phyloP scores from a whole-genome alignment of 2,888 invertebrate species.

The Acleris cristana region DNA sequence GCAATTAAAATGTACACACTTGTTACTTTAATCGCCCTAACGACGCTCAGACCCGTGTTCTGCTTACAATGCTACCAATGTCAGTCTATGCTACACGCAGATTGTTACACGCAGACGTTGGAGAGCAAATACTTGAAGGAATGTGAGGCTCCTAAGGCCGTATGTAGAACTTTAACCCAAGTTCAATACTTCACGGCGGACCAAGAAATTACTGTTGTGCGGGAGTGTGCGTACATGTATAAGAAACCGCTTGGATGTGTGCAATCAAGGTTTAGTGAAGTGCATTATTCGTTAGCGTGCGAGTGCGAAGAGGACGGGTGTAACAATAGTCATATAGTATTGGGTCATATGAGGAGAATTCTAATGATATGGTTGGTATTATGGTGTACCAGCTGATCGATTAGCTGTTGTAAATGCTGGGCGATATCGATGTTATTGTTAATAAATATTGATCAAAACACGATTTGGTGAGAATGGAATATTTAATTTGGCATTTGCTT shows the following conservation, averaged over 20 bases:
- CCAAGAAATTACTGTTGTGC: conserved; percentile 58
- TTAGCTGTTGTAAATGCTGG: no score
- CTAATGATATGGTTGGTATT: conserved; percentile 6
- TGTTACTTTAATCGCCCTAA: conserved; percentile 43
- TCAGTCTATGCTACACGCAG: conserved; percentile 50
- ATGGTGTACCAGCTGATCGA: no score
- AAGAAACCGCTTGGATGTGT: conserved; percentile 54
- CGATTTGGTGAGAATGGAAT: no score
- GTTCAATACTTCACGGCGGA: conserved; percentile 62
- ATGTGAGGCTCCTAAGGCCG: conserved; percentile 50
- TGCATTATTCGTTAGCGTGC: conserved; percentile 69
- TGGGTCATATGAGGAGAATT: neutral
- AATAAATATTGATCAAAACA: no score
- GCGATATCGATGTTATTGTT: no score
- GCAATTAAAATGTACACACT: neutral
- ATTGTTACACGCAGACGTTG: conserved; percentile 61
- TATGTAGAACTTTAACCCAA: conserved; percentile 67
- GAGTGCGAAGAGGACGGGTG: conserved; percentile 70
- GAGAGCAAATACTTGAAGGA: conserved; percentile 55
- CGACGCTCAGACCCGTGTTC: conserved; percentile 40
- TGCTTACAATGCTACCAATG: conserved; percentile 73
- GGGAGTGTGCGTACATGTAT: conserved; percentile 72
- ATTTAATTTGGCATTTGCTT: no score
- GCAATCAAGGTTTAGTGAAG: conserved; percentile 60
- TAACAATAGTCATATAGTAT: conserved; percentile 48